A percentile compares a stretch with the other conserved stretches of the same genome.
Evolutionary conservation across 2,888 invertebrate genomes (phyloP).

Genomic region (Hecatera dysodea): DNA sequence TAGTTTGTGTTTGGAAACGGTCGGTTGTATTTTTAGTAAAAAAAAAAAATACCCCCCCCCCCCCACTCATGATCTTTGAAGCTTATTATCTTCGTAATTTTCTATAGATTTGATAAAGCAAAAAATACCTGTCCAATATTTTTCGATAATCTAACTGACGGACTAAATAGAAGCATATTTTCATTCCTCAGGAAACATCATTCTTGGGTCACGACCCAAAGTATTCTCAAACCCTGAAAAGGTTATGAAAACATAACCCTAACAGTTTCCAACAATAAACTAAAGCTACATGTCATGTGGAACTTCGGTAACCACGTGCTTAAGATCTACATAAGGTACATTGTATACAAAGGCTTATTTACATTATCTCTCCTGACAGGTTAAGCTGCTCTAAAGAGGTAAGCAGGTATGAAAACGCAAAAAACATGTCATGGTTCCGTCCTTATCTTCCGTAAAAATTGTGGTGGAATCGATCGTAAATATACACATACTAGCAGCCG

Average conservation of each 20-base stretch:
- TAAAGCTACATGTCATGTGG: background rate
- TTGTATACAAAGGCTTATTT: conserved; percentile 1
- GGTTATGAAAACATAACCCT: conserved; percentile 2
- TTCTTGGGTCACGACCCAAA: background rate
- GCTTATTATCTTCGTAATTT: too few species aligned
- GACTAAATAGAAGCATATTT: too few species aligned
- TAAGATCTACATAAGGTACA: background rate
- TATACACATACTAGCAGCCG: too few species aligned
- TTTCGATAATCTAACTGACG: too few species aligned
- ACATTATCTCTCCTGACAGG: background rate
- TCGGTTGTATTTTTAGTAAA: too few species aligned
- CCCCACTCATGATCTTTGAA: too few species aligned
- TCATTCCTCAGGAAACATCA: too few species aligned
- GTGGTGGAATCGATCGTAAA: too few species aligned
- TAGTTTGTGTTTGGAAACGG: too few species aligned
- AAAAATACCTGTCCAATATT: too few species aligned
- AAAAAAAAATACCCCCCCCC: too few species aligned
- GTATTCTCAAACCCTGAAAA: background rate
- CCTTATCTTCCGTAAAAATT: background rate
- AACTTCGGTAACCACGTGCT: background rate
- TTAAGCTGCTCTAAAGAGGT: background rate
- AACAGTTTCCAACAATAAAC: conserved; percentile 5
- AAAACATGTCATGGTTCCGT: background rate
- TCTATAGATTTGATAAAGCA: too few species aligned
- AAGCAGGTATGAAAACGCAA: conserved; percentile 9